These are phyloP conservation scores for Drosophila leontia DNA, from an alignment of 1,140 invertebrate genomes.

Conservation along the genomic window DNA sequence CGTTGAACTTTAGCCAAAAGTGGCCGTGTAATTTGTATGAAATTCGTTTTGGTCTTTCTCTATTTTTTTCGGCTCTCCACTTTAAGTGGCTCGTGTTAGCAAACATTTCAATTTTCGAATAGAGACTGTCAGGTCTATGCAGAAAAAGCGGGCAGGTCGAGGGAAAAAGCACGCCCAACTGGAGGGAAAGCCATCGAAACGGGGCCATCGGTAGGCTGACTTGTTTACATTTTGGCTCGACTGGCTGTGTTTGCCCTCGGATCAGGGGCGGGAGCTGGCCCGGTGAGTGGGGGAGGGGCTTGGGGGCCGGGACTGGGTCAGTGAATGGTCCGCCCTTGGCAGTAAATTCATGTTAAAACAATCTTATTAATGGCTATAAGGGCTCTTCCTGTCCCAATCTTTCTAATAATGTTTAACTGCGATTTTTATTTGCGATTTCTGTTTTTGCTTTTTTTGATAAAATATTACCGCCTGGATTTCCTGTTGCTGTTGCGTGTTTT, in stretches of 20 bases:
- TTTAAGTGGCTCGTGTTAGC: slow-evolving; percentile 69
- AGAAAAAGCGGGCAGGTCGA: slow-evolving; percentile 5
- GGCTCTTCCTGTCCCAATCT: slow-evolving; percentile 38
- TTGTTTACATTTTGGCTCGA: slow-evolving; percentile 73
- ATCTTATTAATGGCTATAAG: slow-evolving; percentile 80
- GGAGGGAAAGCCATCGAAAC: slow-evolving; percentile 43
- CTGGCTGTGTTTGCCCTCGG: slow-evolving; percentile 35
- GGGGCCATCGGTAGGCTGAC: slow-evolving; percentile 37
- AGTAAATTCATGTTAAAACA: slow-evolving; percentile 82
- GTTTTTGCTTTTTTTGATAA: slow-evolving; percentile 47
- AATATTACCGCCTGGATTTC: slow-evolving; percentile 71
- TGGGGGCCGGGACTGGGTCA: slow-evolving; percentile 24
- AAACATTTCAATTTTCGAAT: slow-evolving; percentile 82
- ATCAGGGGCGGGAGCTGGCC: slow-evolving; percentile 23
- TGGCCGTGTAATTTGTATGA: slow-evolving; percentile 75
- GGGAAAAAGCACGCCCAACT: slow-evolving; percentile 20
- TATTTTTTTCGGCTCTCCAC: slow-evolving; percentile 39
- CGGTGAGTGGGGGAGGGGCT: neutral
- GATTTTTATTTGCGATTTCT: slow-evolving; percentile 74
- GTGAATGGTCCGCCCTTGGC: slow-evolving; percentile 46
- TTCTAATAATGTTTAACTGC: slow-evolving; percentile 80
- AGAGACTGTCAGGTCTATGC: slow-evolving; percentile 45
- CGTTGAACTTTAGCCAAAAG: slow-evolving; percentile 74
- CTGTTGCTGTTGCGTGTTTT: slow-evolving; percentile 60
- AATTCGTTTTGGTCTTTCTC: slow-evolving; percentile 57